A percentile compares a stretch with the other conserved stretches of the same genome.
These are phyloP conservation scores for Erebia palarica DNA, from an alignment of 2,888 invertebrate species.

Conservation along the genomic window DNA sequence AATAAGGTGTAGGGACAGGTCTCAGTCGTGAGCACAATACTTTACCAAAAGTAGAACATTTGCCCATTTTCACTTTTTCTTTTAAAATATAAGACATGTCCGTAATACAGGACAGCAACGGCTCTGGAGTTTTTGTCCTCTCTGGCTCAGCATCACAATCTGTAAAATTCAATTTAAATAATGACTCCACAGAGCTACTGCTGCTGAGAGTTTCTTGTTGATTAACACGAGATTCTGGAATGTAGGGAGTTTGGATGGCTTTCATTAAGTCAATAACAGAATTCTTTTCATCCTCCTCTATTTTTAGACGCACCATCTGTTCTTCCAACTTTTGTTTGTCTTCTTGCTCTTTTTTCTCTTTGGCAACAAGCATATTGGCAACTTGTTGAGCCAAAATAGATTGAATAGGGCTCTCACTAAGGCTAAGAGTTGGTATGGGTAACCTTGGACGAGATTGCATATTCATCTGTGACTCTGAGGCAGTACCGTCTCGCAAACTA, in stretches of 20 bases:
- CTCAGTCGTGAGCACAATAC: slow-evolving; percentile 57
- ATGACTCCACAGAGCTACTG: slow-evolving; percentile 60
- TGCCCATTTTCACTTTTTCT: slow-evolving; percentile 52
- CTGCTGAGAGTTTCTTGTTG: slow-evolving; percentile 47
- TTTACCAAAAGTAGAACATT: slow-evolving; percentile 66
- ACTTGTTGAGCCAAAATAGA: slow-evolving; percentile 62
- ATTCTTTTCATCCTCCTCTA: slow-evolving; percentile 51
- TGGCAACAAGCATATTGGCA: slow-evolving; percentile 69
- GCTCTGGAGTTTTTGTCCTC: slow-evolving; percentile 42
- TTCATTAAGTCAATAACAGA: slow-evolving; percentile 65
- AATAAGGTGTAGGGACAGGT: slow-evolving; percentile 63
- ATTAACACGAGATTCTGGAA: slow-evolving; percentile 34
- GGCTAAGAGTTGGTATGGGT: slow-evolving; percentile 55
- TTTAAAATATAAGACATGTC: slow-evolving; percentile 65
- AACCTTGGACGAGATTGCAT: slow-evolving; percentile 51
- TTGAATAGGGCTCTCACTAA: slow-evolving; percentile 54
- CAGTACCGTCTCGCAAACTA: slow-evolving; percentile 40
- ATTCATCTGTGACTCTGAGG: slow-evolving; percentile 53
- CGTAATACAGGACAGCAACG: slow-evolving; percentile 53
- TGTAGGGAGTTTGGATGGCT: slow-evolving; percentile 53
- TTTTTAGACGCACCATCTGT: slow-evolving; percentile 49
- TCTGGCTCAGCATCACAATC: slow-evolving; percentile 45
- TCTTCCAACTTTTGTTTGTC: slow-evolving; percentile 53
- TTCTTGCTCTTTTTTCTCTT: slow-evolving; percentile 58
- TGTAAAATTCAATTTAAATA: slow-evolving; percentile 51